These are phyloP conservation scores for Manis javanica DNA, from an alignment of 2,797 vertebrate species.

Conservation along the genomic window DNA sequence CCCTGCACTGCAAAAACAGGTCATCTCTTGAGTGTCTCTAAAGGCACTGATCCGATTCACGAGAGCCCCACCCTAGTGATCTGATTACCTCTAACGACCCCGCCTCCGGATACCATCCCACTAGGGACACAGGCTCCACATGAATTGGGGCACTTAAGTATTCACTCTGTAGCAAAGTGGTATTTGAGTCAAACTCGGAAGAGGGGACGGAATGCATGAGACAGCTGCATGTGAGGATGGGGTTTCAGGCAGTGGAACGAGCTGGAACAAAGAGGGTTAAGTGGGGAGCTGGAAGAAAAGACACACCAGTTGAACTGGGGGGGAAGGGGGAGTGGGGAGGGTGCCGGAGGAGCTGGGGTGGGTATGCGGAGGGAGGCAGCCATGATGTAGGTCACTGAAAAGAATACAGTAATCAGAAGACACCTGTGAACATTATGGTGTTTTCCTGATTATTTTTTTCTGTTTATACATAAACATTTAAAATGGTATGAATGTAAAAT, in stretches of 20 bases:
- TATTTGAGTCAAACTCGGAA: neutral
- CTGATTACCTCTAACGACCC: neutral
- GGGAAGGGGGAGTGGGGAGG: rapidly evolving
- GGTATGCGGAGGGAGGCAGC: neutral
- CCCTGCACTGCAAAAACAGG: neutral
- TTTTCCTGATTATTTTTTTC: neutral
- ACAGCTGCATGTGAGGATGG: rapidly evolving
- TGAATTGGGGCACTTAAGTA: neutral
- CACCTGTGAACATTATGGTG: neutral
- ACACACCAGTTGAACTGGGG: rapidly evolving
- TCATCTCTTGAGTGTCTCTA: neutral
- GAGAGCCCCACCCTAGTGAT: neutral
- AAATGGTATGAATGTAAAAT: neutral
- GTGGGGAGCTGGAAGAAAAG: rapidly evolving
- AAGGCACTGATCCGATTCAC: neutral
- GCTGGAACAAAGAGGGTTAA: neutral
- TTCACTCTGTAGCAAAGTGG: neutral
- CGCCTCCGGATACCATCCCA: neutral
- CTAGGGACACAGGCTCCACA: neutral
- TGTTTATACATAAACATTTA: neutral
- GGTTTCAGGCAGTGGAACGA: no score
- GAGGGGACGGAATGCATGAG: neutral
- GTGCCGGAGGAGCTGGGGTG: neutral
- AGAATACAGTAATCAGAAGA: neutral
- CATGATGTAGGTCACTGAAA: neutral